phyloP scores from a whole-genome alignment of 2,797 vertebrate genomes.

The Oreortyx pictus region DNA sequence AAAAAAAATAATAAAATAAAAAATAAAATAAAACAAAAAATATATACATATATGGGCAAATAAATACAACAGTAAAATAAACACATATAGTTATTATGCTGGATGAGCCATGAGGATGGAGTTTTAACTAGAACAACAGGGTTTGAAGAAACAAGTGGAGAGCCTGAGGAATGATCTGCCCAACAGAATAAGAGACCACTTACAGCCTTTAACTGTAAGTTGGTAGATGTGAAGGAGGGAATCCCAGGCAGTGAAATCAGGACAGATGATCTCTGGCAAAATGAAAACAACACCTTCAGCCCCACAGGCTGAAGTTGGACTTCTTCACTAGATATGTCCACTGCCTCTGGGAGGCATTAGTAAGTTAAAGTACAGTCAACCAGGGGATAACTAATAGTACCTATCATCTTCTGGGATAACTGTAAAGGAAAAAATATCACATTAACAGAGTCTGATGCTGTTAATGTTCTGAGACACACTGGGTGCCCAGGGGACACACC shows the following conservation, averaged over 20 bases:
- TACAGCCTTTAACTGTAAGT: neutral
- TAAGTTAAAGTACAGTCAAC: neutral
- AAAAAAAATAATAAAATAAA: neutral
- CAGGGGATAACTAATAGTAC: neutral
- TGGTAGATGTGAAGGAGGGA: neutral
- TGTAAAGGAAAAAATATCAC: neutral
- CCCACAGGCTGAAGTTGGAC: neutral
- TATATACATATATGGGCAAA: neutral
- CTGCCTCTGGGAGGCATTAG: neutral
- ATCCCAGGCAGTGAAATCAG: fast-evolving
- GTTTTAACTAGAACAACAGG: neutral
- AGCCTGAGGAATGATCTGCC: neutral
- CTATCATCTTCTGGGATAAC: neutral
- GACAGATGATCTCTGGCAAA: neutral
- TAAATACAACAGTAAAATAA: neutral
- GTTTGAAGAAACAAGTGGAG: neutral
- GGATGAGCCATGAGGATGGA: neutral
- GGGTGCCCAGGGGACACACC: neutral
- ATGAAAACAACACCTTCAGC: neutral
- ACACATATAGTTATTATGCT: neutral
- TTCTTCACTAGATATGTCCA: neutral
- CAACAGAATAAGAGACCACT: neutral
- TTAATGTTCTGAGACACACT: neutral
- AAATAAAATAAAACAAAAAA: neutral
- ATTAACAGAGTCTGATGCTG: neutral